Base-by-base conservation (phyloP, 2,888 invertebrate species). In the Coremacera marginata region DNA sequence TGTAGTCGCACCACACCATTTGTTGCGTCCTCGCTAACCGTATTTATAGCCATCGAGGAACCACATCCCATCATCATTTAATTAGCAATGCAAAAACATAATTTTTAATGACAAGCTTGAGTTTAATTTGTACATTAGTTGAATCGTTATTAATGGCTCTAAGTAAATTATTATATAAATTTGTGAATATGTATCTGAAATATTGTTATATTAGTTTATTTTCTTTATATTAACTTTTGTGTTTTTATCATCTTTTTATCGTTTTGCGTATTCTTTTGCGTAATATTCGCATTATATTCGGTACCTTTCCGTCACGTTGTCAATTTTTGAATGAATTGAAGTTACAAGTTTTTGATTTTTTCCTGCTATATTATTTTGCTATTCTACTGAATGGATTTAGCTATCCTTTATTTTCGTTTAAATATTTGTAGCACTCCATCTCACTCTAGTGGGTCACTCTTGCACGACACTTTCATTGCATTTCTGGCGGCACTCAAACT, bases 21-120 rank as follows among this genome's bases (percentile, higher is more conserved):
- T 34, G 55, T 25, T 14, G 55, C 31, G 9, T 80, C 85, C 31
- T 82, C 82, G 71, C 72, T 81, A 63, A 80, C 83, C 79, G 82
- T 84, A 75, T 79, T 79, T 75, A 82, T 81, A 75, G 86, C 86
- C 86, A 87, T 83, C 49, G 87, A 87, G 72, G 86, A 87, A 81
- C 85, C 84, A 79, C 87, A 87, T 83, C 87, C 87, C 87, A 87
- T 87, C 79, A 81, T 81, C 60, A 51, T 25, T 68, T 52, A 14
- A 2, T 44, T 25, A 68, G 9, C 25, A 51, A 16, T 22, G 27
- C 11, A 27, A 52, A 25, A 11, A 37, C 67, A 37, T 19, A 9
- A 37, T 65, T 65, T 27, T 19, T n/a, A 19, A 7, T 25, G 4
- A 22, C 57, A 19, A n/a, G 16, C 34, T n/a, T 4, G 7, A 11